Evolutionary conservation across 2,113 vertebrate species (phyloP), one percentile per base, ranked within the genome.

Genomic region (Ailuropoda melanoleuca): DNA sequence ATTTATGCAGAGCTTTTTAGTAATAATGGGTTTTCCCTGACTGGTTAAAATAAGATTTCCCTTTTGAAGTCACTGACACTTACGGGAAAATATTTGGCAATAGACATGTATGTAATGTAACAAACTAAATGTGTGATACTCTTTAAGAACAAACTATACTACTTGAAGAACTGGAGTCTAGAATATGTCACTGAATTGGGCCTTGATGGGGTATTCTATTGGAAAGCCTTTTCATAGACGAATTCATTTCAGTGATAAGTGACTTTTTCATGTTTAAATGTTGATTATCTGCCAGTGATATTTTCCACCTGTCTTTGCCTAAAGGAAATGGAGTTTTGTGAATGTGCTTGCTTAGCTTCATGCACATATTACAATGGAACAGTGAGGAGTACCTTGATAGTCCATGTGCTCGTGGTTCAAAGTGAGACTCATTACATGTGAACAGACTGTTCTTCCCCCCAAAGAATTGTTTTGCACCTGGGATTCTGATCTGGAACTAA

Each of bases 31-130:
- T 64, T 53, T 92, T 84, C 68, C 81, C 37, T 77, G 70, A 58
- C n/a, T 90, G 24, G 34, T 89, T 89, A 74, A 95, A 93, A 84
- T 80, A 66, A 90, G 34, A n/a, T 96, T 97, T 92, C 21, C 92
- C 8, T 84, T 85, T 93, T 64, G 58, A 97, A 78, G 8, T 82
- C 53, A 8, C 50, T 81, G 64, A 90, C 70, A 95, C 14, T 29
- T 66, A 39, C 1, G 26, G 58, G n/a, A 80, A 93, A 77, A 82
- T 85, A 92, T 81, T 95, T 85, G 39, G 14, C 29, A 53, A 26
- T 70, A 81, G 84, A 58, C 68, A 26, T 6, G 48, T 37, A 81
- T 75, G 9, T 58, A 72, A 86, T 60, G 3, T 53, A 80, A 60
- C 21, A 89, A 80, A 83, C 68, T 81, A 72, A 70, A 93, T 90